phyloP scores from a whole-genome alignment of 2,113 vertebrate species.

The Melanerpes formicivorus region DNA sequence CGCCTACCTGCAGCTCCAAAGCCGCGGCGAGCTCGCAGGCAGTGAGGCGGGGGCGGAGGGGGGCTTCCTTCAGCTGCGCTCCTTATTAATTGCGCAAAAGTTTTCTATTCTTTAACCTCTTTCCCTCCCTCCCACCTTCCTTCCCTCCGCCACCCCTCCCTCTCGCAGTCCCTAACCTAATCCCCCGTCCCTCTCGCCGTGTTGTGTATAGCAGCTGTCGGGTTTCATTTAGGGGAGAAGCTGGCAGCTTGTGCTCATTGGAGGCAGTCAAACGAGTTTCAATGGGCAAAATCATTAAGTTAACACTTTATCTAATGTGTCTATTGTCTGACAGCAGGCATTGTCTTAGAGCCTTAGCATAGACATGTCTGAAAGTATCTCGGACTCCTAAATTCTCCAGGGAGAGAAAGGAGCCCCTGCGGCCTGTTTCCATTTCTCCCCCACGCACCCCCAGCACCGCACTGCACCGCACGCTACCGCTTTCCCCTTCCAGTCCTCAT shows the following conservation, averaged over 20 bases:
- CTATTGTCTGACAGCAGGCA: constrained; percentile 81
- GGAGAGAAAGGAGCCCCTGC: background rate
- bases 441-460: background rate
- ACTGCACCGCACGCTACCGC: background rate
- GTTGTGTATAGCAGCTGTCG: constrained; percentile 86
- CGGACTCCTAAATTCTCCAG: constrained; percentile 20
- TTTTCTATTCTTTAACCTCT: constrained; percentile 22
- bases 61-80: background rate
- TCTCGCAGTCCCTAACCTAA: constrained; percentile 71
- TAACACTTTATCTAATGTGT: constrained; percentile 91
- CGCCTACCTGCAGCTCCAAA: constrained; percentile 33
- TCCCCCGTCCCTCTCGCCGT: constrained; percentile 83
- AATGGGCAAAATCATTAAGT: constrained; percentile 89
- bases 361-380: constrained; percentile 59
- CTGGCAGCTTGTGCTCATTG: constrained; percentile 86
- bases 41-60: background rate
- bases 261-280: constrained; percentile 85
- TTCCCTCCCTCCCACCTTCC: background rate
- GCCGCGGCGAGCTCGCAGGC: background rate
- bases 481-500: background rate
- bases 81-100: constrained; percentile 56
- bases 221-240: constrained; percentile 84
- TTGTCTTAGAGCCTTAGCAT: constrained; percentile 81
- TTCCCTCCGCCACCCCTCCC: constrained; percentile 11
- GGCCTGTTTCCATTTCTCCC: background rate